Base-by-base conservation (phyloP, 2,113 vertebrate species). In the Cervus canadensis region DNA sequence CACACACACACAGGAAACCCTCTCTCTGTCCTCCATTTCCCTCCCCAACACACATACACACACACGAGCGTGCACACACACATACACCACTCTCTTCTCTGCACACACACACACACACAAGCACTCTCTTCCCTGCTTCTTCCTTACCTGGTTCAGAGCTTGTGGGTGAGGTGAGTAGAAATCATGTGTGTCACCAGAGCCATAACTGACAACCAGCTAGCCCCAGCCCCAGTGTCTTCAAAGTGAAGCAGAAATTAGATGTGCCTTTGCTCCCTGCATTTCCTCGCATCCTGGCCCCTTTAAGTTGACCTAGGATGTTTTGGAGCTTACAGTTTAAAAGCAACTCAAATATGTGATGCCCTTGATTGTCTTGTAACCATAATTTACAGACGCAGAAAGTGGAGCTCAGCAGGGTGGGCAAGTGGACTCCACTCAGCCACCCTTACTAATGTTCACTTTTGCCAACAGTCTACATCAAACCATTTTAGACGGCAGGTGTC, bases 261-360 rank as follows among this genome's bases (percentile, higher is more conserved):
- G 2, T 14, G 7, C 25, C 50, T 97, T 21, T 87, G 26, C 14
- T 50, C 16, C 12, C 5, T 76, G 26, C 14, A 5, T 9, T 84
- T 85, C 43, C 43, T 60, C 26, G 85, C 88, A 30, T 21, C 56
- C 6, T 12, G 23, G 2, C 28, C 36, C 52, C 62, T 90, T 86
- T 56, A 85, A 45, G 7, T 67, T 8, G 28, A 54, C 7, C 60
- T 52, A 23, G 11, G 16, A 36, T 57, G 78, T 50, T 96, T 95
- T 71, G 62, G 71, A 95, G 36, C 16, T 57, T 57, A 36, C 60
- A 82, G 5, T 87, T 97, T 60, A 84, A 89, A 94, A 95, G 25
- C 8, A 28, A 93, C 2, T 88, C 21, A 87, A 45, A 88, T 28
- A 86, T 30, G 3, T 26, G 74, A 84, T 74, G 7, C 33, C 45